Evolutionary conservation across 2,113 vertebrate species (phyloP), one percentile per base, ranked within the genome.

Genomic region (Rhinoderma darwinii): DNA sequence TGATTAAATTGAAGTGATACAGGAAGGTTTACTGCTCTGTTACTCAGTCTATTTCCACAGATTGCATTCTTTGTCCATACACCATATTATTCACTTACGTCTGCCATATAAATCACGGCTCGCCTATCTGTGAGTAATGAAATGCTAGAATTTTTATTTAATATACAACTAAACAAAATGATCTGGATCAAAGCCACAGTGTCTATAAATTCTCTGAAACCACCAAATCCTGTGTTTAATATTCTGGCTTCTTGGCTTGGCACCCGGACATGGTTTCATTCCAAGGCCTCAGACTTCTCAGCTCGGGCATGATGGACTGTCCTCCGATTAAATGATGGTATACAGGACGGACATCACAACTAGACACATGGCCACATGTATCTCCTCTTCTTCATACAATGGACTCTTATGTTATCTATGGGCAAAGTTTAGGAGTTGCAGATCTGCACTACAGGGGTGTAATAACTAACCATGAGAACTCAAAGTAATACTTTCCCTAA

Each of bases 161-260:
- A 82, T 74, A 68, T 87, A 78, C 66, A 77, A 39, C 73, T 63
- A 66, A 63, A 85, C 61, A 30, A 84, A 85, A 77, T 77, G n/a
- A 85, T 54, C 56, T 85, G 84, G 84, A 63, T 20, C 11, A 0
- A 66, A 43, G 72, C 84, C 84, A 84, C 15, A 5, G 14, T 18
- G 39, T 74, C 41, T 61, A 63, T 85, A 63, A 85, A 85, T 85
- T 56, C n/a, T 66, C 12, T 39, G 25, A 7, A 59, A 35, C 30
- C 37, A 14, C 54, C 37, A 44, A 59, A 63, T 66, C 27, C 84
- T 85, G 59, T n/a, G 73, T 43, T 77, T 76, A 85, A 77, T 66
- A 74, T 41, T 51, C 39, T 35, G 72, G 56, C 83, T 75, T 44
- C 51, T 84, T 84, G 72, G 70, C 54, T 61, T 76, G 72, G 50